Evolutionary conservation across 2,888 invertebrate genomes (phyloP).

Genomic region (Andrena bicolor): DNA sequence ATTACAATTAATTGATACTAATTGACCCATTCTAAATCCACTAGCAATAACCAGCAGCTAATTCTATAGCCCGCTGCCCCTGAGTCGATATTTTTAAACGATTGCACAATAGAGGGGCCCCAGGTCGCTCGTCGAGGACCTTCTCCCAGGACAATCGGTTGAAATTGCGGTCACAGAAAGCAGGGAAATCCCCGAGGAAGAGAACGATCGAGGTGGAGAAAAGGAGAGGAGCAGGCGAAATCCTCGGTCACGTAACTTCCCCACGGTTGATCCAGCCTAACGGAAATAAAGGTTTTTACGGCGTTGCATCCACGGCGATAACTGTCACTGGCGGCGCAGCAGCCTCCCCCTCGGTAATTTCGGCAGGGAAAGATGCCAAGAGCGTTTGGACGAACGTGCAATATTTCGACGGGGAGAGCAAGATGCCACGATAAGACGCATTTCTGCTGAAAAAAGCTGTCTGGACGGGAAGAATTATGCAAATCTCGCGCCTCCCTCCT

Average conservation of each 20-base stretch:
- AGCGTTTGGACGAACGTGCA: conserved; percentile 39
- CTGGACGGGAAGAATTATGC: conserved; percentile 41
- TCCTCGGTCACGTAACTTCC: conserved; percentile 55
- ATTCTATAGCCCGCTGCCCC: no score
- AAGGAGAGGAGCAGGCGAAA: conserved; percentile 14
- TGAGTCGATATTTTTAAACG: no score
- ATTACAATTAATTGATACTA: no score
- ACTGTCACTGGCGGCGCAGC: conserved; percentile 36
- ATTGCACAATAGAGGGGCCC: no score
- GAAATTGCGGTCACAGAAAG: conserved; percentile 19
- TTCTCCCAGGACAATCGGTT: conserved; percentile 26
- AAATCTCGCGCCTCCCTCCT: conserved; percentile 1
- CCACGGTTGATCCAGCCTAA: conserved; percentile 32
- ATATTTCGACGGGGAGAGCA: conserved; percentile 40
- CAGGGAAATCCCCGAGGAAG: not conserved
- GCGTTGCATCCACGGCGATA: conserved; percentile 44
- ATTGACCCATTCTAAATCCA: no score
- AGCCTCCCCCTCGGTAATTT: conserved; percentile 39
- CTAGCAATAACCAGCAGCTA: no score
- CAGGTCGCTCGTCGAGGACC: no score
- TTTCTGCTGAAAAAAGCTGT: conserved; percentile 12
- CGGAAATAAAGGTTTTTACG: conserved; percentile 53
- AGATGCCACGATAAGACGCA: conserved; percentile 25
- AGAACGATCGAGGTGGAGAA: not conserved
- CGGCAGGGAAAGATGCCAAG: conserved; percentile 54